Evolutionary conservation across 2,113 vertebrate species (phyloP), one percentile per base, ranked within the genome.

Genomic region (Craseonycteris thonglongyai): DNA sequence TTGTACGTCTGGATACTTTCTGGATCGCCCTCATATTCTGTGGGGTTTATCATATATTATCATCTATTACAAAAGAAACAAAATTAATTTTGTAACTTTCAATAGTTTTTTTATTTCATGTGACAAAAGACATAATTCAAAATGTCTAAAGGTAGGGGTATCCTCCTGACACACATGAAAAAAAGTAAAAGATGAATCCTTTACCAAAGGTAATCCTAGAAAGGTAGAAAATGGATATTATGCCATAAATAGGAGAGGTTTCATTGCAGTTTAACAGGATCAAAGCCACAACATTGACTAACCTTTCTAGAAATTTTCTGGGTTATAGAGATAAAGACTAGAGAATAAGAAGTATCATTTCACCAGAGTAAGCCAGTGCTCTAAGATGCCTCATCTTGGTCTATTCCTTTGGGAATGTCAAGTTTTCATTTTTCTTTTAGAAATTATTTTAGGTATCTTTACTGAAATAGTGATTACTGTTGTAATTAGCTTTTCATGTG

Each of bases 401-500:
- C 54, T n/a, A 54, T 35, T 95, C 28, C 10, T 94, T 61, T 81
- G n/a, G 11, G 38, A 85, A 95, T n/a, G 16, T 6, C 26, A 80
- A 47, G 45, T 82, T 91, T 54, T 59, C 47, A 90, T 63, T 90
- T 63, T 61, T 21, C 12, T 82, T 88, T 79, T 35, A 21, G 40
- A 76, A 87, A 35, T 69, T 59, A 65, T 79, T 94, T 89, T 76
- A 54, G 40, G 12, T 63, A 61, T 80, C 38, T 72, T 95, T 68
- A 75, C 38, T 93, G 47, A 92, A 89, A 81, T 89, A 68, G 45
- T 54, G 0, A 80, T 75, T 74, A 11, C 35, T 91, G 11, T 68
- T 85, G 88, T 89, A 95, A 88, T 92, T 86, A 95, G n/a, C 19
- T 78, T 88, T 93, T 88, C 11, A 49, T 35, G 35, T 33, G 4